Evolutionary conservation across 2,113 vertebrate species (phyloP).

Genomic region (Scomber scombrus): DNA sequence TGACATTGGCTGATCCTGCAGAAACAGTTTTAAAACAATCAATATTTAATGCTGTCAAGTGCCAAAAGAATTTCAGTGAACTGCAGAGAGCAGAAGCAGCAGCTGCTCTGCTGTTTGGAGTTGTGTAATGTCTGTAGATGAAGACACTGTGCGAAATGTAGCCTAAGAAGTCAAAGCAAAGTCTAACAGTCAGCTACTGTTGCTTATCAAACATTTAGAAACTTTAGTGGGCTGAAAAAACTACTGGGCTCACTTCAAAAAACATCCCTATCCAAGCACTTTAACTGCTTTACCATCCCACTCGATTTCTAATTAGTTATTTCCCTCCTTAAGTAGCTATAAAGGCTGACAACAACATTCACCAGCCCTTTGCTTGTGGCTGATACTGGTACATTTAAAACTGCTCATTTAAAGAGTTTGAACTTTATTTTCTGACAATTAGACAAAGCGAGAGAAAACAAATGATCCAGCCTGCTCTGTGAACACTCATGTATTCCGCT

Average conservation of each 20-base stretch:
- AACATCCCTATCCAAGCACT: not conserved
- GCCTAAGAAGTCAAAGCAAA: not conserved
- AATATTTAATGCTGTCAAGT: not conserved
- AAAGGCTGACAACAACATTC: slow-evolving; percentile 3
- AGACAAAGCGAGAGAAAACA: not conserved
- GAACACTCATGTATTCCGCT: not conserved
- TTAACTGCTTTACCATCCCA: not conserved
- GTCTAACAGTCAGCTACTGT: not conserved
- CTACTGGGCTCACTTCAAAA: not conserved
- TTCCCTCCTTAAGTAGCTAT: not conserved
- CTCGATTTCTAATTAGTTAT: not conserved
- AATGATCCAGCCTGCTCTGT: not conserved
- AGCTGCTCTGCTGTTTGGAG: not conserved
- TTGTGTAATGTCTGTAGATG: too few species aligned
- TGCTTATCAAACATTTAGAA: not conserved
- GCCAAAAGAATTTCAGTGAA: not conserved
- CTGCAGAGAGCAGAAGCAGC: not conserved
- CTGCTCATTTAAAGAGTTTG: not conserved
- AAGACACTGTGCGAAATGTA: not conserved
- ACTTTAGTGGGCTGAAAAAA: not conserved
- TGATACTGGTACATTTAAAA: not conserved
- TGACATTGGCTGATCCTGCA: not conserved
- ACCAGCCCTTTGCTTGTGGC: not conserved
- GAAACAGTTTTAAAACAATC: not conserved
- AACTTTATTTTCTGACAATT: not conserved